A percentile compares a stretch with the other conserved stretches of the same genome.
phyloP scores from a whole-genome alignment of 2,888 invertebrate genomes.

The Chloromyia formosa region DNA sequence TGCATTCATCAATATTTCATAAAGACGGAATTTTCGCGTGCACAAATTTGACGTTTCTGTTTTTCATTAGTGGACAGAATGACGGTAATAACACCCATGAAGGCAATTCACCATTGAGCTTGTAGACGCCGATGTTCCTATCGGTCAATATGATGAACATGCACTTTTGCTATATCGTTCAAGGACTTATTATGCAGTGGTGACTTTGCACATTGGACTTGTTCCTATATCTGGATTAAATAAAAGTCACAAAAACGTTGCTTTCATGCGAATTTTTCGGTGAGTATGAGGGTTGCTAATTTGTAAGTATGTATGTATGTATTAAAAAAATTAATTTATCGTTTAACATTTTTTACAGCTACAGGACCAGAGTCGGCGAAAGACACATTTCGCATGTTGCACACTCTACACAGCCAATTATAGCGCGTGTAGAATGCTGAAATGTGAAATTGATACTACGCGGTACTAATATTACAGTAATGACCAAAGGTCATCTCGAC shows the following conservation, averaged over 20 bases:
- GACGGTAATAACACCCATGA: background rate
- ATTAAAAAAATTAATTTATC: too few relatives aligned
- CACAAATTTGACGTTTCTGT: background rate
- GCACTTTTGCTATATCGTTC: background rate
- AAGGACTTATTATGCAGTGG: slow-evolving; percentile 1
- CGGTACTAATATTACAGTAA: too few relatives aligned
- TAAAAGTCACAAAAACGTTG: background rate
- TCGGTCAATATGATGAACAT: slow-evolving; percentile 1
- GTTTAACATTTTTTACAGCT: too few relatives aligned
- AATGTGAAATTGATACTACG: too few relatives aligned
- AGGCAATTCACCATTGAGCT: background rate
- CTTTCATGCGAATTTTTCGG: slow-evolving; percentile 12
- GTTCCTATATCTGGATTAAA: background rate
- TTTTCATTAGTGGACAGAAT: slow-evolving; percentile 1
- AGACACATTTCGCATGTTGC: too few relatives aligned
- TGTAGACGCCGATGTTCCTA: background rate
- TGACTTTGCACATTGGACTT: slow-evolving; percentile 16
- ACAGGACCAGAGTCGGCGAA: too few relatives aligned
- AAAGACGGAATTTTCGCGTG: slow-evolving; percentile 28
- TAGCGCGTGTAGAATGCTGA: too few relatives aligned
- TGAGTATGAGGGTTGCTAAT: background rate
- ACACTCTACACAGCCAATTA: too few relatives aligned
- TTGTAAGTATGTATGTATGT: too few relatives aligned
- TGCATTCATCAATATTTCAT: background rate
- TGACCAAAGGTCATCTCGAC: too few relatives aligned